Base-by-base conservation (phyloP, 2,888 invertebrate species). In the Entomobrya proxima region DNA sequence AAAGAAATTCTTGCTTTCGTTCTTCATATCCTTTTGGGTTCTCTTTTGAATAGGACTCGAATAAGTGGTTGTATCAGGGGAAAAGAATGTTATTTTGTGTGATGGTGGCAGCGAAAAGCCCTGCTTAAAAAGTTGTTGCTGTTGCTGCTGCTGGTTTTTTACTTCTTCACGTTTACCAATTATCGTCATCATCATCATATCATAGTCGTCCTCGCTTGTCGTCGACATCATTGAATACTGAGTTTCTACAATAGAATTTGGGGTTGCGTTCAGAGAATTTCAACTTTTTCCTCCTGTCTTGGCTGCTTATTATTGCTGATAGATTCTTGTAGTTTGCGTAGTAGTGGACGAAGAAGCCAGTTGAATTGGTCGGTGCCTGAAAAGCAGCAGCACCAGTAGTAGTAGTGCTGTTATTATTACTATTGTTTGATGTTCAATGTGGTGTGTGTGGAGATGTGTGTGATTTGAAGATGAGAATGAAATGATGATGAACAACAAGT, bases 401-500 rank as follows among this genome's bases (percentile, higher is more conserved):
- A 5, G 32, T 72, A 24, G 58, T 78, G 77, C 83, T 76, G 67
- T 83, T 76, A 75, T 64, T 81, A 69, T 84, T 84, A 44, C 27
- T 32, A 84, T 84, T 84, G 72, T 72, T 83, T 76, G 67, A 37
- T 80, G 55, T 78, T 13, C 18, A 2, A 27, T 5, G 30, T 64
- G n/a, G 27, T n/a, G 47, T 55, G 76, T 55, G 37, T 76, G 58
- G 9, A 15, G 35, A 13, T 75, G 27, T 44, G 77, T 30, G 77
- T 67, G 61, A 81, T 32, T 47, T 52, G 21, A 69, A 74, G 32
- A 55, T 55, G 75, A 75, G 76, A 76, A 67, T 74, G 61, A 74
- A 50, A 74, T 44, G 80, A 80, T 69, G 78, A 79, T 61, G 84
- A 78, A 27, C 75, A 82, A 83, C 84, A 84, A 84, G 84, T 69